Percentiles rank a stretch among this genome's conserved stretches.
phyloP scores from a whole-genome alignment of 1,140 invertebrate species.

The Palaemon carinicauda region DNA sequence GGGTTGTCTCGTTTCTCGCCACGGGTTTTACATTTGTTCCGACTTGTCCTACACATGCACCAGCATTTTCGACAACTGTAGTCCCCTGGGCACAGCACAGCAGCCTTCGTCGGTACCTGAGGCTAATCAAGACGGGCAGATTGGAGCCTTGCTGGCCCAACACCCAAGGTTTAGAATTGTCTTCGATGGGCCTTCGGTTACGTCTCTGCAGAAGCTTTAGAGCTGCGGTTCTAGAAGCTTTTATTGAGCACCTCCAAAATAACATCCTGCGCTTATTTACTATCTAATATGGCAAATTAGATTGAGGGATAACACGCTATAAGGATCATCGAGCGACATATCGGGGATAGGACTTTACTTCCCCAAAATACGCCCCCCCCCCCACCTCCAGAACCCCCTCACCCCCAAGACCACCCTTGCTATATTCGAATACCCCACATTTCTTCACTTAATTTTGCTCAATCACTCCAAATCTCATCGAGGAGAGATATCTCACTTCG shows the following conservation, averaged over 20 bases:
- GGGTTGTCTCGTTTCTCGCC: constrained; percentile 19
- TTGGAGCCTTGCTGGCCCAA: constrained; percentile 21
- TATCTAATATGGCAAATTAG: constrained; percentile 47
- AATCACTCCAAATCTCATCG: constrained; percentile 59
- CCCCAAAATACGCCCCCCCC: too few species aligned
- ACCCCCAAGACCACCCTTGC: too few species aligned
- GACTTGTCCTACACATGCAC: constrained; percentile 54
- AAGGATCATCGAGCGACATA: constrained; percentile 33
- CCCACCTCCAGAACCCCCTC: too few species aligned
- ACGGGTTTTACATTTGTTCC: constrained; percentile 52
- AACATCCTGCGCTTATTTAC: constrained; percentile 56
- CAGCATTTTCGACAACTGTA: constrained; percentile 44
- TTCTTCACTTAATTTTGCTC: constrained; percentile 59
- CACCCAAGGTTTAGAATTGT: constrained; percentile 9
- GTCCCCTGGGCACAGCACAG: constrained; percentile 22
- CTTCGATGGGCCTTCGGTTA: not conserved
- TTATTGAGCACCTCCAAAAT: constrained; percentile 58
- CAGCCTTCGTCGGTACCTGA: constrained; percentile 12
- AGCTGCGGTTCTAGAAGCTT: constrained; percentile 34
- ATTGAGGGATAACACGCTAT: constrained; percentile 52
- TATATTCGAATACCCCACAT: constrained; percentile 56
- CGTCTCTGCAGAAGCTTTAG: constrained; percentile 28
- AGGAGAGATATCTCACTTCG: constrained; percentile 51
- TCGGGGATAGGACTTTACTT: constrained; percentile 49
- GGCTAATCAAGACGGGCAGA: constrained; percentile 26